These are phyloP conservation scores for Fragum fragum DNA, from an alignment of 2,888 invertebrate genomes.

Conservation along the genomic window DNA sequence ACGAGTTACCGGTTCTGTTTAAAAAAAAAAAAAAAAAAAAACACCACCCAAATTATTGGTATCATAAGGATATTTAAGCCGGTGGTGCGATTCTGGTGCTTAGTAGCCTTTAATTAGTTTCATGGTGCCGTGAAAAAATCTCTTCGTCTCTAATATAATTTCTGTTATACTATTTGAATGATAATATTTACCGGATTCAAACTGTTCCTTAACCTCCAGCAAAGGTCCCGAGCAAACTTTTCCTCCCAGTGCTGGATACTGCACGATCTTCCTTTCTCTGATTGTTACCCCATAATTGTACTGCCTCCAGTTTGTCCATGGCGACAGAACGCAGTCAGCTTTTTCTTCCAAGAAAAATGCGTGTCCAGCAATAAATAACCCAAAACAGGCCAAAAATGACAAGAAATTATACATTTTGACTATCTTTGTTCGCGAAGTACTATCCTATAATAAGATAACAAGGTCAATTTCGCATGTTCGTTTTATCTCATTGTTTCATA, in stretches of 20 bases:
- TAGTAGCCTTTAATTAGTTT: too few species aligned
- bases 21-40: too few species aligned
- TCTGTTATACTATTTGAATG: too few species aligned
- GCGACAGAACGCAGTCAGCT: constrained; percentile 11
- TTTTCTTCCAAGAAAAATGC: not conserved
- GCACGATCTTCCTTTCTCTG: constrained; percentile 2
- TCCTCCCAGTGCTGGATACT: not conserved
- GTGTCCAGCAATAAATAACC: not conserved
- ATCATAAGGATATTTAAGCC: too few species aligned
- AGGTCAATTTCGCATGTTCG: not conserved
- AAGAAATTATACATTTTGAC: not conserved
- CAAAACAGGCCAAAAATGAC: not conserved
- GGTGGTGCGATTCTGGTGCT: too few species aligned
- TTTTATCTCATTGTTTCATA: not conserved
- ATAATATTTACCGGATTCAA: not conserved
- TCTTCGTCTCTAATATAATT: too few species aligned
- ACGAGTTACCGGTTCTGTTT: too few species aligned
- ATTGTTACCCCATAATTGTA: not conserved
- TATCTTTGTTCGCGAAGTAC: too few species aligned
- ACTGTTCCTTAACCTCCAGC: not conserved
- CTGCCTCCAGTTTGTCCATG: constrained; percentile 2
- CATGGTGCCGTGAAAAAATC: too few species aligned
- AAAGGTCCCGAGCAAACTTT: not conserved
- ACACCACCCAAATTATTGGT: too few species aligned
- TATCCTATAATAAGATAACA: too few species aligned